phyloP scores from a whole-genome alignment of 1,140 invertebrate species.

The Aphidius gifuensis region DNA sequence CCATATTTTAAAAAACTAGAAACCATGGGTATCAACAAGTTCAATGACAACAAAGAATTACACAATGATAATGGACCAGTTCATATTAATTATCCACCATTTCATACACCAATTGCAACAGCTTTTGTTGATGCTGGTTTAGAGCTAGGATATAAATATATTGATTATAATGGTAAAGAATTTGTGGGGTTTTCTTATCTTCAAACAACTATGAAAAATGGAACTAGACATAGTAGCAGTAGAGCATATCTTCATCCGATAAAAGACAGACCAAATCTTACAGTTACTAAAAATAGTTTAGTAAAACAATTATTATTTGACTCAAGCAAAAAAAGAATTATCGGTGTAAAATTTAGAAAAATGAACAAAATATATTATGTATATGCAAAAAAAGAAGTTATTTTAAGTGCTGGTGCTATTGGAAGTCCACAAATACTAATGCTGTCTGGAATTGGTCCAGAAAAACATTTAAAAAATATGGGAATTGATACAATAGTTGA shows the following conservation, averaged over 20 bases:
- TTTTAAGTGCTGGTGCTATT: constrained; percentile 72
- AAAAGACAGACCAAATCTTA: constrained; percentile 62
- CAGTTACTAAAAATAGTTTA: constrained; percentile 62
- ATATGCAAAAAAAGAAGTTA: constrained; percentile 68
- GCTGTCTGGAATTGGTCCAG: constrained; percentile 77
- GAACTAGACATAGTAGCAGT: constrained; percentile 71
- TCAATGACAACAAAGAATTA: constrained; percentile 53
- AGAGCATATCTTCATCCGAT: constrained; percentile 70
- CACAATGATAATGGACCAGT: constrained; percentile 64
- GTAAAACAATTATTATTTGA: constrained; percentile 75
- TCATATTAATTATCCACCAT: constrained; percentile 58
- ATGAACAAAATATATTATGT: constrained; percentile 58
- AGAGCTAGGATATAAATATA: constrained; percentile 65
- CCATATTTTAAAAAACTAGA: constrained; percentile 82
- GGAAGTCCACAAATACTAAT: constrained; percentile 76
- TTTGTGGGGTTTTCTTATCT: constrained; percentile 65
- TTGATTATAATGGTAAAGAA: constrained; percentile 65
- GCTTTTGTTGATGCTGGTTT: constrained; percentile 67
- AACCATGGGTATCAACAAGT: constrained; percentile 60
- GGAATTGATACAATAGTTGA: constrained; percentile 66
- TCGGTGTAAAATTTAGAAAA: constrained; percentile 64
- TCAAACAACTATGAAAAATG: constrained; percentile 67
- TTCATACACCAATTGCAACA: constrained; percentile 61
- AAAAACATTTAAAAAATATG: constrained; percentile 61
- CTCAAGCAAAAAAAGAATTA: constrained; percentile 60